Base-by-base conservation (phyloP, 2,888 invertebrate genomes). In the Patella caerulea region DNA sequence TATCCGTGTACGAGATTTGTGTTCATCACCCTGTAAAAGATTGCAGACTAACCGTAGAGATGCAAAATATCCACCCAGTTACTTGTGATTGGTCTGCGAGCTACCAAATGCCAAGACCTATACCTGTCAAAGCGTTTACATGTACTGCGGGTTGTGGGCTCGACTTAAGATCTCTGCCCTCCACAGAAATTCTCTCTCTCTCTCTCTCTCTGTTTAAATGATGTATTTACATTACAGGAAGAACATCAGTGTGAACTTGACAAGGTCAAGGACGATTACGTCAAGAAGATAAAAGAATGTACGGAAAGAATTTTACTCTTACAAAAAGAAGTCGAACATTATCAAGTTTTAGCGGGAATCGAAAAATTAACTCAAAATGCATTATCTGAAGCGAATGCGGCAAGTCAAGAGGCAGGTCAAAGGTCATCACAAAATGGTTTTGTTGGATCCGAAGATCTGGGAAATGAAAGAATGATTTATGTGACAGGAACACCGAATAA, bases 261-360 rank as follows among this genome's bases (percentile, higher is more conserved):
- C 73, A 80, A 83, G 29, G 80, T 86, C 19, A 81, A 86, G 56
- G 89, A 90, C n/a, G 93, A 93, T 78, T 91, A 92, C 71, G 90
- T 91, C 29, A 89, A 86, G 73, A 87, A 89, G 77, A 83, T 92
- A 29, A 86, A 88, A 45, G 92, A 92, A 75, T 91, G 92, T 71
- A 90, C 91, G 17, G 91, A 91, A 56, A 91, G 90, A 78, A 91
- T 93, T 4, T 85, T 85, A 65, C 91, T 92, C 52, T 88, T 94
- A 72, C 92, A 93, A 86, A 87, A 89, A 76, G 93, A 94, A 89
- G 91, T 94, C n/a, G 94, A 94, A 81, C 93, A 93, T 86, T 93
- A 93, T 86, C 93, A 93, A 87, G 94, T 94, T 69, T 88, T 94
- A 69, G 93, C 93, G 14, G 93, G 94, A 78, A 94, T 94, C 77